Conservation (phyloP, 92 coral and sea anemone genomes). For the Epizoanthus scotinus region DNA sequence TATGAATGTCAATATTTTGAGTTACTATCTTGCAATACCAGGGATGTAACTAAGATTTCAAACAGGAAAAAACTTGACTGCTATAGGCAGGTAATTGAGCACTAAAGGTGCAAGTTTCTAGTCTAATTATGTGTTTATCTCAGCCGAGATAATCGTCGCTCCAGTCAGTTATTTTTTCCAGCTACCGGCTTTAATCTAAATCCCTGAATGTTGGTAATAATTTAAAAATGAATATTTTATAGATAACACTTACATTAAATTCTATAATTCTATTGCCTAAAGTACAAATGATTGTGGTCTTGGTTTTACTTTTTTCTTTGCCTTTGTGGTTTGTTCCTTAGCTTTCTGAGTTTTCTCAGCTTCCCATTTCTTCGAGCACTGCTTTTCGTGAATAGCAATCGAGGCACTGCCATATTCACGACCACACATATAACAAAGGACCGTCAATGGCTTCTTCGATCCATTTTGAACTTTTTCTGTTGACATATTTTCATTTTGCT, state of each 20-base stretch:
- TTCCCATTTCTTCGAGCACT: conserved; percentile 84
- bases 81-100: too few relatives aligned
- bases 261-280: conserved; percentile 6
- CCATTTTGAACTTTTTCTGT: conserved; percentile 8
- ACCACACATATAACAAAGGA: conserved; percentile 93
- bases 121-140: too few relatives aligned
- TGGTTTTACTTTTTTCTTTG: conserved; percentile 48
- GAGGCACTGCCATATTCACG: conserved; percentile 94
- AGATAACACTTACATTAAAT: background rate
- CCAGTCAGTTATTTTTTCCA: too few relatives aligned
- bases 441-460: conserved; percentile 72
- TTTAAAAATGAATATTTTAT: conserved; percentile 12
- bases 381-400: conserved; percentile 89
- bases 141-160: too few relatives aligned
- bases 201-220: too few relatives aligned
- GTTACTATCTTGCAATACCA: background rate
- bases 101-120: too few relatives aligned
- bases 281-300: conserved; percentile 73
- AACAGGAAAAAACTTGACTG: too few relatives aligned
- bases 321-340: conserved; percentile 45
- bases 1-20: background rate
- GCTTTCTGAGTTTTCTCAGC: conserved; percentile 53
- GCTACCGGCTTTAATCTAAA: too few relatives aligned
- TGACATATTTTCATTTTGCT: background rate
- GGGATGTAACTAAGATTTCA: too few relatives aligned